Conservation (phyloP, 2,797 vertebrate genomes). For the Scarus forsteni region DNA sequence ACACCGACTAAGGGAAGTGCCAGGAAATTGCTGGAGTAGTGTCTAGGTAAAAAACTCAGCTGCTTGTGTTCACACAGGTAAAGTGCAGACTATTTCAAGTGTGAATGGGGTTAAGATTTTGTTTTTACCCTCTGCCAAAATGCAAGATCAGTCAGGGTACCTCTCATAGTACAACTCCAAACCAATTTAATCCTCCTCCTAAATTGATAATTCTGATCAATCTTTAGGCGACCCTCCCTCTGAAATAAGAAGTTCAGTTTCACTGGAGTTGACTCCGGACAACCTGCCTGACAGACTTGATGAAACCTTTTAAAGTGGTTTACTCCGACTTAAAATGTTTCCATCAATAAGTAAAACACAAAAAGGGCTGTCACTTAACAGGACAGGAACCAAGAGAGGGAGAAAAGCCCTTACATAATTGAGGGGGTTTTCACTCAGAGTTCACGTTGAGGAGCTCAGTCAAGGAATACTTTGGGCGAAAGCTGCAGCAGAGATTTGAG, state of each 20-base stretch:
- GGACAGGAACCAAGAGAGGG: conserved; percentile 4
- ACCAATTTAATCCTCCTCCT: too few species aligned
- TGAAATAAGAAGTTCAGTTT: conserved; percentile 24
- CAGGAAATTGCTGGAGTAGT: too few species aligned
- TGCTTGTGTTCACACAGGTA: too few species aligned
- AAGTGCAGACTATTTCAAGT: too few species aligned
- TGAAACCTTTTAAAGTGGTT: conserved; percentile 47
- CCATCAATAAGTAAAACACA: conserved; percentile 59
- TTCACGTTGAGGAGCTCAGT: conserved; percentile 9
- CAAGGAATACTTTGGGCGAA: conserved; percentile 34
- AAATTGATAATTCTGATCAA: not conserved
- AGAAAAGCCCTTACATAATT: conserved; percentile 59
- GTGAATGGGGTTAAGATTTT: too few species aligned
- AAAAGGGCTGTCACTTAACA: conserved; percentile 27
- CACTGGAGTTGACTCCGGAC: conserved; percentile 24
- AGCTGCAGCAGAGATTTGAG: conserved; percentile 1
- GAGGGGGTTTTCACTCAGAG: conserved; percentile 46
- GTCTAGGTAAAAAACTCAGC: too few species aligned
- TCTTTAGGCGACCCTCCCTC: conserved; percentile 9
- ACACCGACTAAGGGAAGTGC: too few species aligned
- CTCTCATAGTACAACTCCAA: too few species aligned
- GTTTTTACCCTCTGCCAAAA: too few species aligned
- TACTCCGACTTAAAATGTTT: conserved; percentile 53
- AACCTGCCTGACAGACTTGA: conserved; percentile 16
- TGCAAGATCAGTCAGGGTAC: too few species aligned